phyloP scores from a whole-genome alignment of 2,888 invertebrate species.

The Cryptocephalus primarius region DNA sequence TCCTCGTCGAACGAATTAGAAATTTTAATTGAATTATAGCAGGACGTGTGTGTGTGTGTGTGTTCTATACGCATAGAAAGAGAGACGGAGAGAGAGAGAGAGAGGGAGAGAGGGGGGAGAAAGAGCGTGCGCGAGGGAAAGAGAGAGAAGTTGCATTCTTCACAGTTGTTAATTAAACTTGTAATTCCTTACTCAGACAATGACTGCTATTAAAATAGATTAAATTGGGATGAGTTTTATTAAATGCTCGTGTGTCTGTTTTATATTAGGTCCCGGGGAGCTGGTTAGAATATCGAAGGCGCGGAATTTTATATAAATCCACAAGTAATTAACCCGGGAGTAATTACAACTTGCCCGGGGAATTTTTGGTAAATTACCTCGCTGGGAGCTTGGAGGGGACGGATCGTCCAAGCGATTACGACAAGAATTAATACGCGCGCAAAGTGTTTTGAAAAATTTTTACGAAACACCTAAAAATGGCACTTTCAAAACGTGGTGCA shows the following conservation, averaged over 20 bases:
- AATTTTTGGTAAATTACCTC: too few relatives aligned
- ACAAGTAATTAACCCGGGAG: too few relatives aligned
- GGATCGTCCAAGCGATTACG: too few relatives aligned
- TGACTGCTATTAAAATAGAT: conserved; percentile 38
- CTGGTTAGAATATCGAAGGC: too few relatives aligned
- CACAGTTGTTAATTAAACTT: conserved; percentile 36
- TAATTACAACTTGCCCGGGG: too few relatives aligned
- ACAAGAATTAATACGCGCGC: too few relatives aligned
- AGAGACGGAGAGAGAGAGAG: not conserved
- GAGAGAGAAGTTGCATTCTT: conserved; percentile 18
- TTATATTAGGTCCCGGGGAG: not conserved
- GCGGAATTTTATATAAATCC: too few relatives aligned
- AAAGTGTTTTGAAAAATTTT: too few relatives aligned
- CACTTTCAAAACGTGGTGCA: too few relatives aligned
- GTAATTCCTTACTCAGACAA: conserved; percentile 36
- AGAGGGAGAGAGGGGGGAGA: conserved; percentile 5
- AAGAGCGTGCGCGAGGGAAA: too few relatives aligned
- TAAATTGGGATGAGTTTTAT: conserved; percentile 28
- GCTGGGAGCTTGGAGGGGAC: too few relatives aligned
- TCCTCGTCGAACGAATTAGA: conserved; percentile 29
- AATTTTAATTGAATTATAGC: conserved; percentile 28
- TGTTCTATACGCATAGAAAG: not conserved
- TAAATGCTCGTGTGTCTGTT: not conserved
- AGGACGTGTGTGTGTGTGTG: conserved; percentile 19
- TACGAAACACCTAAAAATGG: too few relatives aligned